These are phyloP conservation scores for Galeopsomyia nigrocyanea DNA, from an alignment of 2,888 invertebrate genomes.

Conservation along the genomic window DNA sequence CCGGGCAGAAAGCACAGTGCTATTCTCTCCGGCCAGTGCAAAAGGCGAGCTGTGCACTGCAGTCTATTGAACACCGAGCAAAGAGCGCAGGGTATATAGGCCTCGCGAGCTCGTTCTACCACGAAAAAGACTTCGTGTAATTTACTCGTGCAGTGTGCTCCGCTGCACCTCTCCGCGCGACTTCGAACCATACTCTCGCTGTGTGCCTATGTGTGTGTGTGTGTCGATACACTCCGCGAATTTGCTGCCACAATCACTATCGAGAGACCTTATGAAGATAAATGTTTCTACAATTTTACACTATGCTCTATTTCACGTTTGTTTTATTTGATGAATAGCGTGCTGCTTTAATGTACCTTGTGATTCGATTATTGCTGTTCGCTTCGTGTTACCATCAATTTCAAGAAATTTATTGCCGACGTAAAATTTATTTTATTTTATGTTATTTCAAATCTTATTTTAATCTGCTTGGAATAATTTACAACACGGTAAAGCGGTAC, in stretches of 20 bases:
- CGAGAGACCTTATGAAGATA: not conserved
- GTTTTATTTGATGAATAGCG: too few species aligned
- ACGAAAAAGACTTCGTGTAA: conserved; percentile 29
- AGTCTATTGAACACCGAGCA: conserved; percentile 20
- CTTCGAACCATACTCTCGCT: not conserved
- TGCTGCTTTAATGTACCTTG: too few species aligned
- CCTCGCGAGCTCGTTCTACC: not conserved
- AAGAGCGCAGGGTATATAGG: conserved; percentile 1
- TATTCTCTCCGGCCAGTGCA: conserved; percentile 22
- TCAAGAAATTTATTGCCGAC: too few species aligned
- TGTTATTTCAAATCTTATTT: too few species aligned
- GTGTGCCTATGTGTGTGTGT: not conserved
- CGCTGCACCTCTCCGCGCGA: not conserved
- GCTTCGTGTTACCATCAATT: too few species aligned
- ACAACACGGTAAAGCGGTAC: too few species aligned
- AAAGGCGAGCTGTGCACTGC: not conserved
- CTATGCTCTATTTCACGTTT: too few species aligned
- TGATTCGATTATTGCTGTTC: too few species aligned
- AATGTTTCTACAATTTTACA: too few species aligned
- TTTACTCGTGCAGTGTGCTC: conserved; percentile 29
- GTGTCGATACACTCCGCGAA: conserved; percentile 2
- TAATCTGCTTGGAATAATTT: too few species aligned
- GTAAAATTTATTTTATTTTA: too few species aligned
- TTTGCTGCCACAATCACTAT: not conserved
- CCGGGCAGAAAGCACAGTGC: conserved; percentile 6